These are phyloP conservation scores for Melanotaenia pygmaea DNA, from an alignment of 2,797 vertebrate genomes.

Conservation along the genomic window DNA sequence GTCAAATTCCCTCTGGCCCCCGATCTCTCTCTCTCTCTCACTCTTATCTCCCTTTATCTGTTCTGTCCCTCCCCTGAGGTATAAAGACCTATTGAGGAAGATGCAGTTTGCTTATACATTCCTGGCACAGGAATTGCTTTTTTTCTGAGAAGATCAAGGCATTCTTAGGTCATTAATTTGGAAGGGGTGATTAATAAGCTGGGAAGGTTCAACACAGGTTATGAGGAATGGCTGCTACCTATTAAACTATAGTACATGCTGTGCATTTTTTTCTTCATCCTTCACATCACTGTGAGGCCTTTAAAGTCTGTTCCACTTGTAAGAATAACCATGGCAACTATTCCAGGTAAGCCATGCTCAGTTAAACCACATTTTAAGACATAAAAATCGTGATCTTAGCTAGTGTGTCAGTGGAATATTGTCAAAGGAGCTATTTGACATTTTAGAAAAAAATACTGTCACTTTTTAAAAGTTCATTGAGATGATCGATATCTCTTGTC, in stretches of 20 bases:
- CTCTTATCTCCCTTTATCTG: constrained; percentile 39
- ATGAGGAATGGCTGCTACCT: constrained; percentile 56
- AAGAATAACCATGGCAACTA: constrained; percentile 26
- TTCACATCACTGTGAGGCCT: constrained; percentile 24
- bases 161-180: constrained; percentile 78
- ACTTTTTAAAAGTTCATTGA: not conserved
- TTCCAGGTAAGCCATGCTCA: not conserved
- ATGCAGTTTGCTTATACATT: constrained; percentile 65
- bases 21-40: constrained; percentile 36
- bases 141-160: constrained; percentile 75
- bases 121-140: constrained; percentile 70
- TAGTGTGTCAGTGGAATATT: constrained; percentile 3
- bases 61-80: constrained; percentile 38
- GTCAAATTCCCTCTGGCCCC: constrained; percentile 52
- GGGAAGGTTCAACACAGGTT: constrained; percentile 55
- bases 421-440: not conserved
- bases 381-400: not conserved
- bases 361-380: constrained; percentile 13
- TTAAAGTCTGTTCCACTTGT: constrained; percentile 31
- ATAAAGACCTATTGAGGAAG: constrained; percentile 72
- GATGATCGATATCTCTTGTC: not conserved
- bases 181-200: constrained; percentile 73
- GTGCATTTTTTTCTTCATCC: constrained; percentile 52
- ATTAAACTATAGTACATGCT: constrained; percentile 57
- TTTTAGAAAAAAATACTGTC: not conserved